A percentile compares a stretch with the other conserved stretches of the same genome.
Conservation (phyloP, 2,797 vertebrate genomes). For the Parauchenoglanis ngamensis region DNA sequence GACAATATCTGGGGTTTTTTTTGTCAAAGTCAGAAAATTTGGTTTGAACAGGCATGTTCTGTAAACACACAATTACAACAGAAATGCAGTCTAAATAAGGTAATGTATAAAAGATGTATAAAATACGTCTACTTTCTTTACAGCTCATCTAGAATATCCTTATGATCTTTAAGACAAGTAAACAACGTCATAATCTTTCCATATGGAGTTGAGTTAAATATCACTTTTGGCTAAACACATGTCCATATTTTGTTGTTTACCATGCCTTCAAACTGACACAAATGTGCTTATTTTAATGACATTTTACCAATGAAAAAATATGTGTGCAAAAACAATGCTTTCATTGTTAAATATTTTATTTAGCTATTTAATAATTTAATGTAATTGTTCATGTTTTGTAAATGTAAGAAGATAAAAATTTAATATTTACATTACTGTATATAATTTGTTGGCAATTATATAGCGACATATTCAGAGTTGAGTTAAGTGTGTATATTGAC, state of each 20-base stretch:
- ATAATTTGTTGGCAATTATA: neutral
- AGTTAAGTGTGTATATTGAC: neutral
- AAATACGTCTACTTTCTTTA: neutral
- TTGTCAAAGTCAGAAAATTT: slow-evolving; percentile 6
- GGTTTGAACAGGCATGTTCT: neutral
- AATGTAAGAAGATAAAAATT: neutral
- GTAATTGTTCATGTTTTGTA: neutral
- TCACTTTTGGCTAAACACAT: neutral
- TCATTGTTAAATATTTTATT: neutral
- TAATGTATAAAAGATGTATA: neutral
- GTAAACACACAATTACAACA: neutral
- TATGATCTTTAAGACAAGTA: neutral
- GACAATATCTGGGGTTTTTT: neutral
- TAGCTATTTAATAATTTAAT: neutral
- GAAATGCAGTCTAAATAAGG: neutral
- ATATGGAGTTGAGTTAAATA: neutral
- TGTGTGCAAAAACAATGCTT: neutral
- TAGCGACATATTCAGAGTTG: neutral
- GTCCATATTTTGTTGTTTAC: neutral
- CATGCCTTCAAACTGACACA: neutral
- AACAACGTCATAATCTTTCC: neutral
- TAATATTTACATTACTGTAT: neutral
- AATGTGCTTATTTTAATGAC: neutral
- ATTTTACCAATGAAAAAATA: neutral
- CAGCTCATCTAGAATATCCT: neutral